Conservation (phyloP, 2,888 invertebrate genomes). For the Xanthorhoe spadicearia region DNA sequence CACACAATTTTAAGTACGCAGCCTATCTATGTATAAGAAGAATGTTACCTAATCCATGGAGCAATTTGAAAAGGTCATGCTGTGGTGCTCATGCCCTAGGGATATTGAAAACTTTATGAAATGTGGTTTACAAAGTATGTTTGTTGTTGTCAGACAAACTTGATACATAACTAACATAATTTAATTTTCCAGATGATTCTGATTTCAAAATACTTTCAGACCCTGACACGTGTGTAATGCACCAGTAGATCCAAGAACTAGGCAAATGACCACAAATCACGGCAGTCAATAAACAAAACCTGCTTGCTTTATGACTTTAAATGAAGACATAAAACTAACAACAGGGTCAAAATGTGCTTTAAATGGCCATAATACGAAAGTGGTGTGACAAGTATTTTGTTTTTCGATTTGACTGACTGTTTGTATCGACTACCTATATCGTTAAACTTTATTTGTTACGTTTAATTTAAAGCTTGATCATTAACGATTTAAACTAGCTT, state of each 20-base stretch:
- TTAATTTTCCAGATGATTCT: too few species aligned
- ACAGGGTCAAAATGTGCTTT: slow-evolving; percentile 25
- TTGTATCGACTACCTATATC: background rate
- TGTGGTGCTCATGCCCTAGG: background rate
- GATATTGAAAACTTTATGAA: background rate
- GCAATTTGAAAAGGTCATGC: background rate
- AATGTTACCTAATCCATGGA: background rate
- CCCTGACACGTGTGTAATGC: background rate
- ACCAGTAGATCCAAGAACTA: background rate
- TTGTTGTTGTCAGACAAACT: background rate
- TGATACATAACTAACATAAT: background rate
- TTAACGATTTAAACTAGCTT: background rate
- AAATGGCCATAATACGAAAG: slow-evolving; percentile 26
- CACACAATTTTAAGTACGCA: too few species aligned
- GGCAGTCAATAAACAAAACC: slow-evolving; percentile 12
- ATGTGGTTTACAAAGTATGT: background rate
- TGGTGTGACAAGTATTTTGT: slow-evolving; percentile 22
- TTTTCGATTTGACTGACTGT: slow-evolving; percentile 14
- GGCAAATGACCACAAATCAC: slow-evolving; percentile 11
- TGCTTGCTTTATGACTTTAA: slow-evolving; percentile 25
- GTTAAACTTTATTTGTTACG: background rate
- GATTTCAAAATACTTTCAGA: background rate
- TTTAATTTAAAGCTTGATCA: background rate
- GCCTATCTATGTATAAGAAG: background rate
- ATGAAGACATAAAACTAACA: slow-evolving; percentile 24